A percentile compares a stretch with the other conserved stretches of the same genome.
Evolutionary conservation across 2,888 invertebrate species (phyloP).

Genomic region (Sepiola atlantica): DNA sequence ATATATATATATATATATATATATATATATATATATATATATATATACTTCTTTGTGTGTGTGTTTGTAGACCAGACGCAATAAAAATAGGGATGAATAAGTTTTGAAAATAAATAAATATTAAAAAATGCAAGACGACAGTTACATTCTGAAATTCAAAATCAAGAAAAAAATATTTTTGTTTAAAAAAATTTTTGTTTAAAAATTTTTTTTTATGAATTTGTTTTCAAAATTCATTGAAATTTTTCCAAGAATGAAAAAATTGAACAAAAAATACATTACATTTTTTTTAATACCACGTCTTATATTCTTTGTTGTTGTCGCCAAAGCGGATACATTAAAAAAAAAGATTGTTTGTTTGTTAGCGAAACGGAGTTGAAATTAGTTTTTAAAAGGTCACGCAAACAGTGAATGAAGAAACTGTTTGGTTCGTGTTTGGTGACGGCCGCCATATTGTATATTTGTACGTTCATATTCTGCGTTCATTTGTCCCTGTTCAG

Average conservation of each 20-base stretch:
- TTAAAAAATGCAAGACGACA: background rate
- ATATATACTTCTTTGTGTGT: background rate
- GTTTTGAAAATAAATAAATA: background rate
- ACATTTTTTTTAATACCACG: background rate
- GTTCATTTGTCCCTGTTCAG: background rate
- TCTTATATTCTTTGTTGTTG: background rate
- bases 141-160: background rate
- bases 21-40: constrained; percentile 1
- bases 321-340: background rate
- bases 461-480: background rate
- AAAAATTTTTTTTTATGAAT: background rate
- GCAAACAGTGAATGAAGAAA: background rate
- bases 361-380: background rate
- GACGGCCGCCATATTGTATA: background rate
- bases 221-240: background rate
- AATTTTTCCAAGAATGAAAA: background rate
- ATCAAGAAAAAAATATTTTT: background rate
- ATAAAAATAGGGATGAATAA: background rate
- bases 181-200: background rate
- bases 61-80: background rate
- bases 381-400: constrained; percentile 32
- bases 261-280: background rate
- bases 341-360: background rate
- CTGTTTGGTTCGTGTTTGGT: background rate
- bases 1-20: background rate